These are phyloP conservation scores for Ceraclea dissimilis DNA, from an alignment of 2,888 invertebrate species.

Conservation along the genomic window DNA sequence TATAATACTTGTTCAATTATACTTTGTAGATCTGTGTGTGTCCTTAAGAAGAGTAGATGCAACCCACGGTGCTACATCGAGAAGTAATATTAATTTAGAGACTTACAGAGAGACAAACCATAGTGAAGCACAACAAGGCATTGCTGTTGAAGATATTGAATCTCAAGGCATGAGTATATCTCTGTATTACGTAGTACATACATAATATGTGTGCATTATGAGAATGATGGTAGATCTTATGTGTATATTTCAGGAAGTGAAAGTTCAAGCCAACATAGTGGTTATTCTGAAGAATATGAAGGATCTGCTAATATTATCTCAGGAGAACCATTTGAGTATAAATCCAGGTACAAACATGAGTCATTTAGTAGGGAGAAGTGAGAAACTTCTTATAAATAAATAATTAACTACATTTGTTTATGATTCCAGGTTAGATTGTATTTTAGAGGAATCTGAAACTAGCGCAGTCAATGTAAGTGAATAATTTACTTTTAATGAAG, in stretches of 20 bases:
- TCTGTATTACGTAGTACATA: neutral
- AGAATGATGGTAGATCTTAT: no score
- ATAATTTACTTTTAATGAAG: neutral
- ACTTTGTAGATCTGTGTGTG: slow-evolving; percentile 18
- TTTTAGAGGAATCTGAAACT: slow-evolving; percentile 21
- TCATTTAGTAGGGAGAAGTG: no score
- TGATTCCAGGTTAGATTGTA: slow-evolving; percentile 19
- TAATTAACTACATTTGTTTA: neutral
- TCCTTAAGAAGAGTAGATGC: slow-evolving; percentile 15
- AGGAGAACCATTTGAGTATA: slow-evolving; percentile 11
- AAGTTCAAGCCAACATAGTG: neutral
- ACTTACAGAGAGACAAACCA: no score
- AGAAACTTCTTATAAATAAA: no score
- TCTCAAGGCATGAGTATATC: neutral
- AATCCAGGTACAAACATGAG: slow-evolving; percentile 14
- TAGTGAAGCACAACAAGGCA: neutral
- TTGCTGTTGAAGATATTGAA: neutral
- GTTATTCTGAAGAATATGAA: neutral
- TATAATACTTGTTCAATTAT: neutral
- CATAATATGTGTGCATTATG: no score
- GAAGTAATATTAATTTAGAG: no score
- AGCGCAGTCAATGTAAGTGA: slow-evolving; percentile 14
- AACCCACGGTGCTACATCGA: no score
- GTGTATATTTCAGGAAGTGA: neutral
- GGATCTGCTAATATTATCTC: slow-evolving; percentile 8